Evolutionary conservation across 2,113 vertebrate genomes (phyloP).

Genomic region (Peromyscus californicus): DNA sequence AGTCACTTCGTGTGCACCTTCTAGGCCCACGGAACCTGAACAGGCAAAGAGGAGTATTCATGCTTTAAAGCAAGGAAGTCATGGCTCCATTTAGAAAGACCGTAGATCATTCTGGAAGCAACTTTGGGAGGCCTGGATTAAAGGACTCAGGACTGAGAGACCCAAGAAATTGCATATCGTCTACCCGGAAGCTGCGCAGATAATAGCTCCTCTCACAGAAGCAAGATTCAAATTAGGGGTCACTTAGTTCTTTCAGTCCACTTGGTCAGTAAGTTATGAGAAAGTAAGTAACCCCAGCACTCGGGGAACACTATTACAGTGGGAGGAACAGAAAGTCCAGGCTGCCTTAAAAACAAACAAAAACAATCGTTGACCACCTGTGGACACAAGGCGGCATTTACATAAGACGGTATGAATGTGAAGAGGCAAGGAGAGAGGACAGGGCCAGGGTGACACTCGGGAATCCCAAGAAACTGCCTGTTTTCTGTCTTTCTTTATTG

Average conservation of each 20-base stretch:
- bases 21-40: neutral
- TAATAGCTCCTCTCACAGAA: neutral
- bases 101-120: neutral
- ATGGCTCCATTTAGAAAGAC: conserved; percentile 2
- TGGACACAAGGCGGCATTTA: neutral
- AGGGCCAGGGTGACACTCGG: neutral
- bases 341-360: neutral
- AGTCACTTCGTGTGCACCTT: neutral
- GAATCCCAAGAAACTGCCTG: neutral
- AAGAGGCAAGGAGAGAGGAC: neutral
- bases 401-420: neutral
- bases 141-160: neutral
- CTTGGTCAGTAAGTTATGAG: neutral
- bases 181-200: neutral
- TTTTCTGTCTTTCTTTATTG: neutral
- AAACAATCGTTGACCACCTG: neutral
- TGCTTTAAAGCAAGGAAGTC: neutral
- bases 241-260: neutral
- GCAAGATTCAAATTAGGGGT: neutral
- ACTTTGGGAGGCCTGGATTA: neutral
- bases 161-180: neutral
- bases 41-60: neutral
- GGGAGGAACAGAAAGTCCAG: neutral
- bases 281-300: neutral
- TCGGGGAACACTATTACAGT: neutral